These are phyloP conservation scores for Tortricodes alternella DNA, from an alignment of 2,888 invertebrate species.

Conservation along the genomic window DNA sequence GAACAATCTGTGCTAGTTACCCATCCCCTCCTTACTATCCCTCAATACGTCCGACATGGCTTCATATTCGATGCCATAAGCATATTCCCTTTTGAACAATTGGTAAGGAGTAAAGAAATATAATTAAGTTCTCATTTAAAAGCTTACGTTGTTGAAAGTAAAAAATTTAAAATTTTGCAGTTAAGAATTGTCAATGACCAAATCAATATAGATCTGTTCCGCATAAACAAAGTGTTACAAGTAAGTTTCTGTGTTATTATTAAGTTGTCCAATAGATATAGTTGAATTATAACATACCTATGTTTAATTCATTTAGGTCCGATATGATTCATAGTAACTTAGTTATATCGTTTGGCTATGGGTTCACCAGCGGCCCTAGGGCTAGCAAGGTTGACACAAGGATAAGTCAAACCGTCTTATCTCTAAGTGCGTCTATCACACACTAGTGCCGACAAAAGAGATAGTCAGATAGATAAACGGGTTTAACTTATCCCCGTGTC, in stretches of 20 bases:
- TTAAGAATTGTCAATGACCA: constrained; percentile 61
- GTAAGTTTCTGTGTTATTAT: constrained; percentile 47
- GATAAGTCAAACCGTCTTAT: no score
- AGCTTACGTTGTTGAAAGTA: background rate
- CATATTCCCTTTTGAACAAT: constrained; percentile 67
- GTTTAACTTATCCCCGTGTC: no score
- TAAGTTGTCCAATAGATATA: background rate
- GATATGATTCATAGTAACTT: no score
- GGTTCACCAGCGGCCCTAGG: no score
- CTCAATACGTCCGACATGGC: constrained; percentile 62
- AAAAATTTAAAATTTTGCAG: constrained; percentile 45
- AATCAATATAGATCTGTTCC: constrained; percentile 60
- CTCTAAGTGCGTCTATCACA: no score
- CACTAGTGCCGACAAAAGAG: no score
- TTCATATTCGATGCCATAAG: constrained; percentile 69
- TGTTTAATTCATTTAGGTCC: no score
- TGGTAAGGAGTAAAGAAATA: constrained; percentile 52
- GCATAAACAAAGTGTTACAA: constrained; percentile 66
- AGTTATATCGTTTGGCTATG: no score
- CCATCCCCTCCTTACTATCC: constrained; percentile 69
- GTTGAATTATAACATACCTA: background rate
- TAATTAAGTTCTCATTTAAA: background rate
- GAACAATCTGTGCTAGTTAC: constrained; percentile 68
- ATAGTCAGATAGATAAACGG: no score
- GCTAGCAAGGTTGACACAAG: no score